phyloP scores from a whole-genome alignment of 2,797 vertebrate species.

The Anolis apletophallus region DNA sequence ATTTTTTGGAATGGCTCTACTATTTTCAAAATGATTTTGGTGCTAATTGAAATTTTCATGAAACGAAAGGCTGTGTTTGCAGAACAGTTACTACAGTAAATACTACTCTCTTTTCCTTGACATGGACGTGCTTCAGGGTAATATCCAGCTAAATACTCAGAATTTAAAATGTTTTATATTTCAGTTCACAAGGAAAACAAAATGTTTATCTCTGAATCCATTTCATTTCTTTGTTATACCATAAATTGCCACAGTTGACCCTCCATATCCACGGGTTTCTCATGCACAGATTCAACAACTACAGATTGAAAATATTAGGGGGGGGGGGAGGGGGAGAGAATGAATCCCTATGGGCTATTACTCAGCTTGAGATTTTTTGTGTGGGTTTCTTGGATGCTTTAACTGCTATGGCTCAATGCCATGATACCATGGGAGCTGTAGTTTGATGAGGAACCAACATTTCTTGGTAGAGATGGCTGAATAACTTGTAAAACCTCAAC shows the following conservation, averaged over 20 bases:
- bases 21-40: constrained; percentile 31
- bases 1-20: constrained; percentile 52
- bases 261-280: no score
- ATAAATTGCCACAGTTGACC: not conserved
- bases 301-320: no score
- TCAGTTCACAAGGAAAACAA: not conserved
- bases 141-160: constrained; percentile 9
- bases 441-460: no score
- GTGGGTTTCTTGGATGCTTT: no score
- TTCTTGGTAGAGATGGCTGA: no score
- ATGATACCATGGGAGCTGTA: no score
- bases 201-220: not conserved
- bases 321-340: no score
- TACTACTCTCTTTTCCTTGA: not conserved
- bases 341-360: no score
- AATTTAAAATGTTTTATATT: constrained; percentile 9
- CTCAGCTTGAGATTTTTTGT: no score
- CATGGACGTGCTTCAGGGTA: not conserved
- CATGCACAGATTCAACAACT: no score
- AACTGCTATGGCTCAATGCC: no score
- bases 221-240: not conserved
- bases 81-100: not conserved
- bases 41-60: constrained; percentile 30
- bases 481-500: no score
- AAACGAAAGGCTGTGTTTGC: constrained; percentile 22